phyloP scores from a whole-genome alignment of 2,888 invertebrate species.

The Lottia scabra region DNA sequence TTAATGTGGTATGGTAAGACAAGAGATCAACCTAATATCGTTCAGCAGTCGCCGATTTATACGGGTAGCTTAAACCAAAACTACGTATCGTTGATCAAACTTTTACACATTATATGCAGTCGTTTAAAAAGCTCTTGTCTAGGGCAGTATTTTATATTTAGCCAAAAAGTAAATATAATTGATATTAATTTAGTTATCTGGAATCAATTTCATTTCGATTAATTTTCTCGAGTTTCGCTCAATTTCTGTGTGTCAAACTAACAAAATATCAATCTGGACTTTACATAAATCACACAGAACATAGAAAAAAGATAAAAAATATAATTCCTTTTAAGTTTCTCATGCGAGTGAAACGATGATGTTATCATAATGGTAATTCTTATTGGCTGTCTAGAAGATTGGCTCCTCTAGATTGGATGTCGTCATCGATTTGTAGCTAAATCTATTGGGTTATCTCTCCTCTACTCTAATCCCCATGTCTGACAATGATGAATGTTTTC shows the following conservation, averaged over 20 bases:
- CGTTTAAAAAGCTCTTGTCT: no score
- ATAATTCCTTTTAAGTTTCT: neutral
- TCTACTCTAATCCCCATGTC: neutral
- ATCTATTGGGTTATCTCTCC: neutral
- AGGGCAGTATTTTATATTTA: no score
- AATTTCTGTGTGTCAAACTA: neutral
- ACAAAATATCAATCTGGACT: neutral
- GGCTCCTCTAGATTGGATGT: neutral
- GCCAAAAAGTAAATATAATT: no score
- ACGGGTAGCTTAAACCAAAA: no score
- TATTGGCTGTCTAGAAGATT: neutral
- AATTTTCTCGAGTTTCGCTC: no score
- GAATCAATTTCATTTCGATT: no score
- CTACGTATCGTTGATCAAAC: no score
- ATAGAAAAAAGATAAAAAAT: neutral
- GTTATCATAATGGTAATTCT: slow-evolving; percentile 2
- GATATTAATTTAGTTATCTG: no score
- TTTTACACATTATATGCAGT: no score
- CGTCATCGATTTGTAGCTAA: neutral
- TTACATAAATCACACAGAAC: neutral
- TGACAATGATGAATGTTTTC: slow-evolving; percentile 1
- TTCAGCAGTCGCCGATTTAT: no score
- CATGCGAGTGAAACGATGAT: neutral
- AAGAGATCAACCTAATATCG: no score
- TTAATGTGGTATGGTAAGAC: no score